Base-by-base conservation (phyloP, 2,888 invertebrate species). In the Macroteleia sp. region DNA sequence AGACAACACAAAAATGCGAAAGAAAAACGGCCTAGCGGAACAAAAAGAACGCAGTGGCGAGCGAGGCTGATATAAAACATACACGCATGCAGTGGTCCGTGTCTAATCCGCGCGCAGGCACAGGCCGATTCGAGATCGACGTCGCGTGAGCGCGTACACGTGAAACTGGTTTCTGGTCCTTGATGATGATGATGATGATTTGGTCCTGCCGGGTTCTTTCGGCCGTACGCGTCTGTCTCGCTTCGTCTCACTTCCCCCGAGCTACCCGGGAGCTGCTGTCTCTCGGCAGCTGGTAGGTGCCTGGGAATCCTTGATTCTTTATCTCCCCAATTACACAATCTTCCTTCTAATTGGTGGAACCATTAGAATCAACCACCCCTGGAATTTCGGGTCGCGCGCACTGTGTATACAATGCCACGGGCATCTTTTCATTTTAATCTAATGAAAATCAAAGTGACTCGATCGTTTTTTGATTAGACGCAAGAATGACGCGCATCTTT, bases 311-410 rank as follows among this genome's bases (percentile, higher is more conserved):
- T 85, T 83, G 86, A 87, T 87, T 87, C 88, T 89, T 89, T 87
- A 89, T 88, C 88, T 86, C 81, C 82, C 86, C 89, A 89, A 90
- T 90, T 90, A 90, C 87, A 86, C 86, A 87, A 88, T 86, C 87
- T 84, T 83, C 82, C 81, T 83, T 85, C 86, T 89, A 90, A 90
- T 89, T 88, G 88, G 84, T 81, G 77, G 80, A 71, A 71, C 83
- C 67, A 76, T 71, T 66, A 66, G 66, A 66, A 66, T 57, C 64
- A 66, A 59, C 77, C 69, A 76, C 73, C 81, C 79, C 50, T 77
- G 59, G 59, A 46, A 75, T 42, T 42, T 52, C 20, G 62, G 25
- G 25, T 30, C 46, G 28, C 64, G 57, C 59, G 30, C 59, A n/a
- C n/a, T 67, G 28, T 42, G 50, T 50, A 59, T 50, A 67, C 74